phyloP scores from a whole-genome alignment of 2,797 vertebrate genomes.

The Notolepis coatsorum region DNA sequence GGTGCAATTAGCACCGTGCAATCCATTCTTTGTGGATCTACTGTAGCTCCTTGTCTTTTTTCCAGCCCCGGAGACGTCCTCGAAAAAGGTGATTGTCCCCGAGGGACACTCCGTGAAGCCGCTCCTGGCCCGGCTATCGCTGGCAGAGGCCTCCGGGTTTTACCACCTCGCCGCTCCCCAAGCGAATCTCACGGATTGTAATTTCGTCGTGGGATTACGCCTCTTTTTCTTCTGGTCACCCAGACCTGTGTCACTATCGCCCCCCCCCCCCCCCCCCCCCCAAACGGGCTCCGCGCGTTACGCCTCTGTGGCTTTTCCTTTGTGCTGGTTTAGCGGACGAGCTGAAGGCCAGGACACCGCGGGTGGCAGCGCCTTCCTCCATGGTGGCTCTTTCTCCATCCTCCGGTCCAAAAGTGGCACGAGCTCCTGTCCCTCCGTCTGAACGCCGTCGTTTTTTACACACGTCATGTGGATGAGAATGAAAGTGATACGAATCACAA shows the following conservation, averaged over 20 bases:
- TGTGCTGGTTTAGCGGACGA: slow-evolving; percentile 40
- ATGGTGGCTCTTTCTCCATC: neutral
- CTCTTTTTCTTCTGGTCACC: neutral
- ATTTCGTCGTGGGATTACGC: too few species aligned
- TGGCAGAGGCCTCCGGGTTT: too few species aligned
- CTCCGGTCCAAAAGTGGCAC: slow-evolving; percentile 3
- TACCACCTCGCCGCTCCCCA: too few species aligned
- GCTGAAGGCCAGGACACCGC: slow-evolving; percentile 9
- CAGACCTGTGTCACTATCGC: too few species aligned
- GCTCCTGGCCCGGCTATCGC: too few species aligned
- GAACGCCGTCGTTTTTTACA: slow-evolving; percentile 21
- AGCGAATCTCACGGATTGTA: neutral
- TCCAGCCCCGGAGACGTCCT: too few species aligned
- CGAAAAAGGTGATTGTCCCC: too few species aligned
- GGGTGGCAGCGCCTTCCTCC: slow-evolving; percentile 11
- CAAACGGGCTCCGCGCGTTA: too few species aligned
- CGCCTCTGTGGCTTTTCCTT: slow-evolving; percentile 17
- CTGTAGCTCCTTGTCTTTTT: slow-evolving; percentile 14
- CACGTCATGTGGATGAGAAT: slow-evolving; percentile 7
- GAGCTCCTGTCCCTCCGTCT: slow-evolving; percentile 20
- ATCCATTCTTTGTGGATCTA: too few species aligned
- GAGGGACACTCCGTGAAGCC: too few species aligned
- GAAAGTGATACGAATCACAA: slow-evolving; percentile 59
- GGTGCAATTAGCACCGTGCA: too few species aligned
- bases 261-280: too few species aligned